phyloP scores from a whole-genome alignment of 2,888 invertebrate species.

The Cataglyphis cursor region DNA sequence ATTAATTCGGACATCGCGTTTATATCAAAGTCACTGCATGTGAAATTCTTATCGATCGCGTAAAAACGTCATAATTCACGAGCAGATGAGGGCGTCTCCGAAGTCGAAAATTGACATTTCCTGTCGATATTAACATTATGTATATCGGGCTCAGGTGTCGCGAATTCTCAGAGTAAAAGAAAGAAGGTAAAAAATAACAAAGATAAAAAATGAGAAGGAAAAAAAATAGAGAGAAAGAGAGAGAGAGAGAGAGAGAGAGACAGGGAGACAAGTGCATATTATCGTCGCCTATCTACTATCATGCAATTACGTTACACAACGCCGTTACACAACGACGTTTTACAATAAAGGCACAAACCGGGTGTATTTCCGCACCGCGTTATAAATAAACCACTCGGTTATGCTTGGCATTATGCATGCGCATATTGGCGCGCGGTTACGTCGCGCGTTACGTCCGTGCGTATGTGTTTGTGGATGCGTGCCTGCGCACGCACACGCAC shows the following conservation, averaged over 20 bases:
- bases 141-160: background rate
- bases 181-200: background rate
- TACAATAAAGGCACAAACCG: slow-evolving; percentile 79
- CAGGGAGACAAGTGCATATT: background rate
- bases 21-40: background rate
- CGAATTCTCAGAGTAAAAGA: background rate
- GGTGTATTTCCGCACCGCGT: slow-evolving; percentile 80
- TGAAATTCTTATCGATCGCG: background rate
- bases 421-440: slow-evolving; percentile 76
- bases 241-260: background rate
- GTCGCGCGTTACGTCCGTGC: slow-evolving; percentile 58
- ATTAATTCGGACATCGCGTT: background rate
- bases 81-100: background rate
- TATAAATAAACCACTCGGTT: slow-evolving; percentile 85
- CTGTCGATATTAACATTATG: background rate
- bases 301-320: slow-evolving; percentile 66
- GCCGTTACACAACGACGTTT: slow-evolving; percentile 79
- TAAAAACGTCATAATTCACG: background rate
- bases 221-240: background rate
- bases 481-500: background rate
- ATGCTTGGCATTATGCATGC: slow-evolving; percentile 83
- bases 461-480: background rate
- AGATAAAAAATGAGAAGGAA: background rate
- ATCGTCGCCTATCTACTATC: slow-evolving; percentile 30
- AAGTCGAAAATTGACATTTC: slow-evolving; percentile 29